Evolutionary conservation across 2,113 vertebrate genomes (phyloP).

Genomic region (Rhabdornis inornatus): DNA sequence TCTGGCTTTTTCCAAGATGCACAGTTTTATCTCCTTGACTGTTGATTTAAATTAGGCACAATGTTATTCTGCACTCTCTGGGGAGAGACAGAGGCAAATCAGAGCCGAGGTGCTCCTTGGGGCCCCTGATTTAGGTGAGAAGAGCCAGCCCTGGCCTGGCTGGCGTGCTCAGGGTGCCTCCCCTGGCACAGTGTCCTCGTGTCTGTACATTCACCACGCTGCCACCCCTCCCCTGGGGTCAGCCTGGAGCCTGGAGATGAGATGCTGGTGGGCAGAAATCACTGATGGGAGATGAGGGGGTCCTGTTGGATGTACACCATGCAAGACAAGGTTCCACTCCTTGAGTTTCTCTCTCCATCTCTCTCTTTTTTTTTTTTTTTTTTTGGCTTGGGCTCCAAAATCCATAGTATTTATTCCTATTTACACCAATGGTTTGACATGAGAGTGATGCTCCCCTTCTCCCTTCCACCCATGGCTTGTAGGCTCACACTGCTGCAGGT

Average conservation of each 20-base stretch:
- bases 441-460: background rate
- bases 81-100: background rate
- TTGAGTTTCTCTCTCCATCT: background rate
- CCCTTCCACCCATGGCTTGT: background rate
- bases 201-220: background rate
- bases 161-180: background rate
- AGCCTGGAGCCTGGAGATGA: background rate
- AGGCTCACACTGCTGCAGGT: background rate
- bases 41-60: conserved; percentile 18
- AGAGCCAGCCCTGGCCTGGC: background rate
- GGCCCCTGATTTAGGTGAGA: background rate
- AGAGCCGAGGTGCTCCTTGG: background rate
- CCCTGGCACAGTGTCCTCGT: background rate
- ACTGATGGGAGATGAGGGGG: background rate
- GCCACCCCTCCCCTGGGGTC: background rate
- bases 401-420: conserved; percentile 22
- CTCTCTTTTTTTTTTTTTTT: background rate
- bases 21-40: background rate
- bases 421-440: background rate
- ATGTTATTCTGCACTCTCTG: background rate
- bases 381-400: conserved; percentile 45
- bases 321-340: background rate
- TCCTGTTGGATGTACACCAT: background rate
- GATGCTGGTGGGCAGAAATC: conserved; percentile 5
- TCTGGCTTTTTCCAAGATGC: conserved; percentile 14